Conservation (phyloP, 2,888 invertebrate genomes). For the Drosophila neonasuta region DNA sequence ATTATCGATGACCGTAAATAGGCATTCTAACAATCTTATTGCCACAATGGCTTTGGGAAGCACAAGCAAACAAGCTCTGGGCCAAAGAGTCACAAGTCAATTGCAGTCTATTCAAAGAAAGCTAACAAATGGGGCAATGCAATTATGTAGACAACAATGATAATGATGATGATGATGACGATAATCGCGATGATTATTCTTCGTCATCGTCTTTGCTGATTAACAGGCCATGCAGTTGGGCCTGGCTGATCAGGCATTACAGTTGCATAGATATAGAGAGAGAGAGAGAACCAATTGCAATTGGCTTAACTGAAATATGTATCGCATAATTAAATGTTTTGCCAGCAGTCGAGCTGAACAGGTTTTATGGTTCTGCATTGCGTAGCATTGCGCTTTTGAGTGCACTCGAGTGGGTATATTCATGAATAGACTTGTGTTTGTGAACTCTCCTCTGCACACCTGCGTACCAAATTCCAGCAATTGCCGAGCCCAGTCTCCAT, state of each 20-base stretch:
- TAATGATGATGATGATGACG: constrained; percentile 9
- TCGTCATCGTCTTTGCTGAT: constrained; percentile 29
- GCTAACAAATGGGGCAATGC: constrained; percentile 28
- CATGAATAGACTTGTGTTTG: constrained; percentile 19
- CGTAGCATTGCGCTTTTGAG: constrained; percentile 31
- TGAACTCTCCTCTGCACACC: constrained; percentile 51
- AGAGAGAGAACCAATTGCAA: constrained; percentile 25
- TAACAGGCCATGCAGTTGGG: constrained; percentile 46
- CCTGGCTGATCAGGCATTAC: constrained; percentile 46
- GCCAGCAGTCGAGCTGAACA: constrained; percentile 56
- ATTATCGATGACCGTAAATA: not conserved
- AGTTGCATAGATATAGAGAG: constrained; percentile 4
- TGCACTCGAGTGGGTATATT: constrained; percentile 21
- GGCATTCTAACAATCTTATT: not conserved
- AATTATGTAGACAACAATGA: constrained; percentile 17
- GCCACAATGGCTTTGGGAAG: not conserved
- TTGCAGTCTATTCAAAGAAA: constrained; percentile 10
- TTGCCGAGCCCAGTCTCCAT: constrained; percentile 10
- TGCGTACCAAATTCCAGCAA: constrained; percentile 51
- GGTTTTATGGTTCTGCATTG: constrained; percentile 54
- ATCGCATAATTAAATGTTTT: constrained; percentile 67
- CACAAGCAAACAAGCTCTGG: not conserved
- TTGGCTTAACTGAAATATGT: constrained; percentile 44
- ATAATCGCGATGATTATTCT: not conserved
- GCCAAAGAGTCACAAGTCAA: constrained; percentile 13